Percentiles rank a stretch among this genome's conserved stretches.
Conservation (phyloP, 2,113 vertebrate genomes). For the Coregonus clupeaformis region DNA sequence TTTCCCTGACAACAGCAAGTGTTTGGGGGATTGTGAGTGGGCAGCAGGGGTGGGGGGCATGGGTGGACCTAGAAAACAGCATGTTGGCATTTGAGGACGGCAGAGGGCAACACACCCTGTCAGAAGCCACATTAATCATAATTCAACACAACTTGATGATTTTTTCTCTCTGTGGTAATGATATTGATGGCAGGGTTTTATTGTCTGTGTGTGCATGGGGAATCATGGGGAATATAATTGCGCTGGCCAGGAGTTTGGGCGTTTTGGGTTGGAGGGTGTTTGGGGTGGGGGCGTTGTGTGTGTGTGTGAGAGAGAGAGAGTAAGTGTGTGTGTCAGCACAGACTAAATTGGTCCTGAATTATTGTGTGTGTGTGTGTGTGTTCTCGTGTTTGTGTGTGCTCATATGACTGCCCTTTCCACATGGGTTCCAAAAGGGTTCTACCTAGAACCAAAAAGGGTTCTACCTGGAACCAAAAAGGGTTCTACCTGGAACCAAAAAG, state of each 20-base stretch:
- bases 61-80: slow-evolving; percentile 50
- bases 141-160: slow-evolving; percentile 65
- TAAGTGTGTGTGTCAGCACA: no score
- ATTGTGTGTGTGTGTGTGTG: slow-evolving; percentile 6
- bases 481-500: no score
- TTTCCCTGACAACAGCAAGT: slow-evolving; percentile 61
- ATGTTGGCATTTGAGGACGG: slow-evolving; percentile 58
- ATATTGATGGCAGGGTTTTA: slow-evolving; percentile 61
- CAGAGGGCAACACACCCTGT: slow-evolving; percentile 31
- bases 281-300: neutral
- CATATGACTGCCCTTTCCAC: neutral
- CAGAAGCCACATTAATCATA: slow-evolving; percentile 52
- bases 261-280: neutral
- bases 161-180: slow-evolving; percentile 53
- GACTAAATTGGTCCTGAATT: no score
- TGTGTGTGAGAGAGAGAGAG: neutral
- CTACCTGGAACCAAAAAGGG: no score
- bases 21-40: slow-evolving; percentile 59
- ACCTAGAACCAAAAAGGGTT: no score
- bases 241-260: neutral
- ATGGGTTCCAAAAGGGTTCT: no score
- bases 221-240: neutral
- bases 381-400: neutral
- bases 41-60: slow-evolving; percentile 22
- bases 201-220: slow-evolving; percentile 14